These are phyloP conservation scores for Drosophila ogumai DNA, from an alignment of 1,140 invertebrate genomes.

Conservation along the genomic window DNA sequence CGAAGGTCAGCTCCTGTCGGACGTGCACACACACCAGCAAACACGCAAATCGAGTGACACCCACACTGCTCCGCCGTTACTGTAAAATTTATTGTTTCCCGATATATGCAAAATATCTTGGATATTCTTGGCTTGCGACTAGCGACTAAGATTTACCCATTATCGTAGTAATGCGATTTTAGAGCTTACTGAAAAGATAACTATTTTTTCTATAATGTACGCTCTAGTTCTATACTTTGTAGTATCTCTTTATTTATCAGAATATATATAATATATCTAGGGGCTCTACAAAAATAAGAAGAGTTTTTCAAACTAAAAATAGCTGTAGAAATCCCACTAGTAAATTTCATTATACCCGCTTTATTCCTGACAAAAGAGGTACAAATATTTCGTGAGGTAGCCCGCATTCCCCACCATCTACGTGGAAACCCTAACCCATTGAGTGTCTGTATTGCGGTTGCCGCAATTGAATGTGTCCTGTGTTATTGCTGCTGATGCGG, in stretches of 20 bases:
- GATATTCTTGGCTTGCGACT: neutral
- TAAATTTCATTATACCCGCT: neutral
- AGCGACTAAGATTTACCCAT: neutral
- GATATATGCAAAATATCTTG: slow-evolving; percentile 76
- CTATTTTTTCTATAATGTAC: too few relatives aligned
- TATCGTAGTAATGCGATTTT: neutral
- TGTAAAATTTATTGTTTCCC: slow-evolving; percentile 82
- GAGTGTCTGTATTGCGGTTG: slow-evolving; percentile 71
- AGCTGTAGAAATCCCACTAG: too few relatives aligned
- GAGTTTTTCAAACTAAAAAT: too few relatives aligned
- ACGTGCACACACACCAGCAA: slow-evolving; percentile 38
- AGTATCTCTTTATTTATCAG: too few relatives aligned
- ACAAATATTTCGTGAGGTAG: slow-evolving; percentile 37
- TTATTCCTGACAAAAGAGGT: neutral
- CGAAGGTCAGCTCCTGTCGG: slow-evolving; percentile 72
- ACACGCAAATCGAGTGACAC: slow-evolving; percentile 26
- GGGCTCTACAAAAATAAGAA: too few relatives aligned
- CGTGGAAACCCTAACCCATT: slow-evolving; percentile 11
- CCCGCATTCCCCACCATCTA: slow-evolving; percentile 18
- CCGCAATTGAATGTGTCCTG: slow-evolving; percentile 72
- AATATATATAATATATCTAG: too few relatives aligned
- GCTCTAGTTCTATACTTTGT: too few relatives aligned
- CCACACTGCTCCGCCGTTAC: slow-evolving; percentile 43
- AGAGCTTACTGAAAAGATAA: too few relatives aligned
- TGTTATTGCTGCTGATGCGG: slow-evolving; percentile 54